Evolutionary conservation across 1,140 invertebrate species (phyloP).

Genomic region (Mamestra configurata): DNA sequence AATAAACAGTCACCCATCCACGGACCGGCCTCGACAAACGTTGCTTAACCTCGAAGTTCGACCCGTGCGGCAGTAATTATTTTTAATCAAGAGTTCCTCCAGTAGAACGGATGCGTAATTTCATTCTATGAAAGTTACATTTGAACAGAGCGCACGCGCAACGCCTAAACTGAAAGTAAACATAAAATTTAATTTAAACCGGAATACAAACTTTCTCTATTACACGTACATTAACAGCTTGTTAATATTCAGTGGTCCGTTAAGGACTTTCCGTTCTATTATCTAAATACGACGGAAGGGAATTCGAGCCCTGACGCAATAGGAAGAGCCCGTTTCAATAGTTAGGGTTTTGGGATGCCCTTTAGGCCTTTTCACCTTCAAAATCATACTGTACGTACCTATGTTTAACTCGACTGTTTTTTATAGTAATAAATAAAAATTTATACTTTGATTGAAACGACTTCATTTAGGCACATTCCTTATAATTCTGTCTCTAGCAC

Average conservation of each 20-base stretch:
- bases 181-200: slow-evolving; percentile 22
- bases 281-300: slow-evolving; percentile 31
- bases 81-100: no score
- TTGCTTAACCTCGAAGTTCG: no score
- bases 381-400: no score
- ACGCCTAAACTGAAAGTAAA: slow-evolving; percentile 11
- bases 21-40: no score
- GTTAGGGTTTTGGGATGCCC: not conserved
- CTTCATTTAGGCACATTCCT: no score
- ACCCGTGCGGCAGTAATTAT: no score
- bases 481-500: no score
- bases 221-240: slow-evolving; percentile 30
- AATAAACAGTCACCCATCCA: no score
- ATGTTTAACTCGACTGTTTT: no score
- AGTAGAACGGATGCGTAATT: not conserved
- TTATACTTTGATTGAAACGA: no score
- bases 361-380: not conserved
- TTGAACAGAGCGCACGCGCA: not conserved
- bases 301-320: slow-evolving; percentile 9
- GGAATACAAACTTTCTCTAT: slow-evolving; percentile 26
- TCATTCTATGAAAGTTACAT: not conserved
- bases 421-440: no score
- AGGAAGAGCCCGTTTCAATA: not conserved
- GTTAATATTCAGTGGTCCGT: slow-evolving; percentile 26
- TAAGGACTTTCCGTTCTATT: slow-evolving; percentile 37